These are phyloP conservation scores for Tiliqua scincoides DNA, from an alignment of 2,113 vertebrate genomes.

Conservation along the genomic window DNA sequence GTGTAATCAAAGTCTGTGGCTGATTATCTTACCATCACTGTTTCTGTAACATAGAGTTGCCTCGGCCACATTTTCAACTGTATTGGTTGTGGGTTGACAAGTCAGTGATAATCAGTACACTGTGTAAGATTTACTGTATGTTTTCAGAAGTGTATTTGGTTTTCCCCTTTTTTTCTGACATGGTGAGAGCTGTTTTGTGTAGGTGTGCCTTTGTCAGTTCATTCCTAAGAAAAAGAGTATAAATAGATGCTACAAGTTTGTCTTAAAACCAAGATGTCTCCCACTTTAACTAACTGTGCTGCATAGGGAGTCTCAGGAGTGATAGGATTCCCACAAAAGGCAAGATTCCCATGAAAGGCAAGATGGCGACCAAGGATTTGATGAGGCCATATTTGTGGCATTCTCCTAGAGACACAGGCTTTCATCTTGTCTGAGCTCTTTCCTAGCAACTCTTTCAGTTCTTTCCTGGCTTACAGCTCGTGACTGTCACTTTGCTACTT, in stretches of 20 bases:
- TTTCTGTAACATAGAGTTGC: slow-evolving; percentile 19
- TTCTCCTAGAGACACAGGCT: background rate
- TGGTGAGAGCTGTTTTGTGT: slow-evolving; percentile 14
- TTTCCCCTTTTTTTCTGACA: slow-evolving; percentile 24
- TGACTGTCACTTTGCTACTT: background rate
- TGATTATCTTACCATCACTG: slow-evolving; percentile 33
- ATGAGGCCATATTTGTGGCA: background rate
- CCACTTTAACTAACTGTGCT: slow-evolving; percentile 34
- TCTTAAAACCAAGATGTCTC: slow-evolving; percentile 12
- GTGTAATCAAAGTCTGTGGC: slow-evolving; percentile 29
- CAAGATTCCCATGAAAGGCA: slow-evolving; percentile 51
- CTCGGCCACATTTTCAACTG: background rate
- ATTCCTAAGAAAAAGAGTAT: slow-evolving; percentile 6
- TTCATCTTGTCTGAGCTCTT: background rate
- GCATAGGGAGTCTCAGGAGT: slow-evolving; percentile 32
- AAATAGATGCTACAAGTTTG: slow-evolving; percentile 44
- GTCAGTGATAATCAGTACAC: background rate
- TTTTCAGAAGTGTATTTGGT: background rate
- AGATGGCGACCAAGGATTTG: slow-evolving; percentile 27
- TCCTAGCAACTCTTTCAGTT: background rate
- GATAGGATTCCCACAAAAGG: slow-evolving; percentile 48
- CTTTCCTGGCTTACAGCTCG: background rate
- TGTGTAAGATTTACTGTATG: slow-evolving; percentile 12
- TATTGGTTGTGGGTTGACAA: background rate
- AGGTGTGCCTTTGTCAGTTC: slow-evolving; percentile 18